phyloP scores from a whole-genome alignment of 2,113 vertebrate genomes.

The Microcebus jonahi region DNA sequence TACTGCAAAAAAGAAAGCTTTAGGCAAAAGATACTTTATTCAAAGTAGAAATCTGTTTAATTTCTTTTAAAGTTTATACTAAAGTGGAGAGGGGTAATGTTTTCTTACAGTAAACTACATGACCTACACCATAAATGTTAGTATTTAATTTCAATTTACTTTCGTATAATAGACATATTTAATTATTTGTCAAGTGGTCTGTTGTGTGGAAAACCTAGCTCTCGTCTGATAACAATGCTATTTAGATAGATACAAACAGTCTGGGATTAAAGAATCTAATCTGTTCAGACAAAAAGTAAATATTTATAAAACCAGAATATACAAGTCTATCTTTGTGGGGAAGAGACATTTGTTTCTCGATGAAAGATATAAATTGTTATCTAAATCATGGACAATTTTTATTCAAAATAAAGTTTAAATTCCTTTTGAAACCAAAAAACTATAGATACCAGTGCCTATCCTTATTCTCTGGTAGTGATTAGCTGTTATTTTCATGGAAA shows the following conservation, averaged over 20 bases:
- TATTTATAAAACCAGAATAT: constrained; percentile 82
- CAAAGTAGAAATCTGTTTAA: not conserved
- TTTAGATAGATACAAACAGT: constrained; percentile 74
- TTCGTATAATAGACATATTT: constrained; percentile 40
- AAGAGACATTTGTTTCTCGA: constrained; percentile 78
- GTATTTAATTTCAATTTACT: constrained; percentile 16
- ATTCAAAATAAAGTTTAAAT: constrained; percentile 59
- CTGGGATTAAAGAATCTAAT: constrained; percentile 78
- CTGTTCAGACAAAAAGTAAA: constrained; percentile 80
- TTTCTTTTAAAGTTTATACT: constrained; percentile 43
- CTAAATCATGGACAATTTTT: constrained; percentile 68
- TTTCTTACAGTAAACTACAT: not conserved
- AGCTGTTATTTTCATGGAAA: constrained; percentile 21
- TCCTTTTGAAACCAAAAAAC: constrained; percentile 64
- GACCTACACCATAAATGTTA: not conserved
- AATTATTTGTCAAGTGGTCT: constrained; percentile 35
- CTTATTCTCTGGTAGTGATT: not conserved
- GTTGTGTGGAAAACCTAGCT: constrained; percentile 49
- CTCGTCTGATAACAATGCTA: constrained; percentile 72
- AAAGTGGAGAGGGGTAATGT: not conserved
- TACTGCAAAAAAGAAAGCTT: not conserved
- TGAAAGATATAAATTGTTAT: constrained; percentile 75
- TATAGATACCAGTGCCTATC: not conserved
- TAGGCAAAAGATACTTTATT: constrained; percentile 24
- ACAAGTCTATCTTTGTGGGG: constrained; percentile 65